Evolutionary conservation across 2,888 invertebrate genomes (phyloP).

Genomic region (Drosophila tanythrix): DNA sequence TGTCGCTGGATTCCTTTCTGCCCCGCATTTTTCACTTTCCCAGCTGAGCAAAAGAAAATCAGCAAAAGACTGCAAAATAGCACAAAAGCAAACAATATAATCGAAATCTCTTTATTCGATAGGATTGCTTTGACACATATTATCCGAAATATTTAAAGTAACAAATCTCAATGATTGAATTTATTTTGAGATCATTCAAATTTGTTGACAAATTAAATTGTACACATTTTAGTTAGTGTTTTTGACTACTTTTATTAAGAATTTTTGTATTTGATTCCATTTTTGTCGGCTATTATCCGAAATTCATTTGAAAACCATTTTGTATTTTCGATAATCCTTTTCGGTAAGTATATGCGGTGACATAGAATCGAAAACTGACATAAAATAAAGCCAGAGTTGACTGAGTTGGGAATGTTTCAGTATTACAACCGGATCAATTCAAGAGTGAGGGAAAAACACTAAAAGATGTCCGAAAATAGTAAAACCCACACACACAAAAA

Average conservation of each 20-base stretch:
- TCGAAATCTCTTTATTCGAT: constrained; percentile 14
- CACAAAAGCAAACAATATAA: constrained; percentile 13
- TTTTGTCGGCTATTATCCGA: background rate
- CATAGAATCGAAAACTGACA: background rate
- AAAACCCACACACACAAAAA: constrained; percentile 5
- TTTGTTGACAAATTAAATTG: background rate
- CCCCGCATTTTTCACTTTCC: constrained; percentile 40
- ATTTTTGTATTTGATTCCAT: background rate
- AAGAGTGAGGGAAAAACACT: constrained; percentile 9
- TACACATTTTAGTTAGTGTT: background rate
- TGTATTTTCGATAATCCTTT: background rate
- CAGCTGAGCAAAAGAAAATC: background rate
- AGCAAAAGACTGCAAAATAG: background rate
- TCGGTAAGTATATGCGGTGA: background rate
- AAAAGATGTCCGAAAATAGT: background rate
- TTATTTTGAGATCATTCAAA: background rate
- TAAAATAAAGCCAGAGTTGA: background rate
- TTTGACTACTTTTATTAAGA: background rate
- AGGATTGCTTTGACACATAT: background rate
- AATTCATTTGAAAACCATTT: background rate
- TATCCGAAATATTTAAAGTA: background rate
- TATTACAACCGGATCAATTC: constrained; percentile 5
- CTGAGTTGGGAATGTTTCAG: constrained; percentile 2
- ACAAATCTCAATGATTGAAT: background rate
- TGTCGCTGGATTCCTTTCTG: constrained; percentile 24